Evolutionary conservation across 2,113 vertebrate genomes (phyloP).

Genomic region (Pterocles orientalis): DNA sequence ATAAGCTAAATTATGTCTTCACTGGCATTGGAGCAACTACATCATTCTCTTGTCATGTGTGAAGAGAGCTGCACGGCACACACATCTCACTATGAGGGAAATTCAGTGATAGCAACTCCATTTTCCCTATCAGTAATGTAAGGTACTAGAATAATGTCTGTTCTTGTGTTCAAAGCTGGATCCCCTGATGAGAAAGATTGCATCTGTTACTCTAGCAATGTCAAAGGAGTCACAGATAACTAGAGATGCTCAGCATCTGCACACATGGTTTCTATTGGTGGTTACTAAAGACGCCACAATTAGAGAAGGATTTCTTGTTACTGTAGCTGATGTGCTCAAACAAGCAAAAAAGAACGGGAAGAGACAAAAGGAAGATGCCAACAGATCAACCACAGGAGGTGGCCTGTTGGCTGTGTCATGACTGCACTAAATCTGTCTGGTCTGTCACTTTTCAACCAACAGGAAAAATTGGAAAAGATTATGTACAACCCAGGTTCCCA

Average conservation of each 20-base stretch:
- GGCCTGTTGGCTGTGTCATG: background rate
- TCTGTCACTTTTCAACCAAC: background rate
- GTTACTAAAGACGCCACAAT: background rate
- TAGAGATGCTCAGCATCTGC: background rate
- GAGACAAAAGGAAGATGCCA: background rate
- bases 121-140: background rate
- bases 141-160: background rate
- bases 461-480: background rate
- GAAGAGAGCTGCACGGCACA: background rate
- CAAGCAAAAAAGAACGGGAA: fast-evolving
- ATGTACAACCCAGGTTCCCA: background rate
- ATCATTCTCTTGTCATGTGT: background rate
- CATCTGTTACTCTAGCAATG: background rate
- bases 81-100: background rate
- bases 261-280: background rate
- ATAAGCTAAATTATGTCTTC: background rate
- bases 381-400: background rate
- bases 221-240: background rate
- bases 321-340: background rate
- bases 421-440: background rate
- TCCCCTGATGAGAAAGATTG: background rate
- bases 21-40: background rate
- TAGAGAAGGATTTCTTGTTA: background rate
- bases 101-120: background rate
- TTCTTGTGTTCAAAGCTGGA: background rate